Evolutionary conservation across 2,888 invertebrate genomes (phyloP).

Genomic region (Opisthograptis luteolata): DNA sequence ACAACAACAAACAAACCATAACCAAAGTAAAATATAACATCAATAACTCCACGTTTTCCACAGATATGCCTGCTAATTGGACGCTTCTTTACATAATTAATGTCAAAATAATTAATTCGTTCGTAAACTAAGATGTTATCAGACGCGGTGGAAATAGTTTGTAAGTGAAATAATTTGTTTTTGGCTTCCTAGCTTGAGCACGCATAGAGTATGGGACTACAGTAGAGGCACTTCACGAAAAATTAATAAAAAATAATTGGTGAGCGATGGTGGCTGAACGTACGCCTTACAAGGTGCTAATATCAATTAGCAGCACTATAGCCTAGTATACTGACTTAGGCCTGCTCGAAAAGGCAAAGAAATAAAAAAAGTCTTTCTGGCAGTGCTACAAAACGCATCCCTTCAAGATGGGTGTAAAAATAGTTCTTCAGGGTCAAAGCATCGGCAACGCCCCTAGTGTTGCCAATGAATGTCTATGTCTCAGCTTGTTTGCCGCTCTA

Average conservation of each 20-base stretch:
- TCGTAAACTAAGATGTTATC: conserved; percentile 63
- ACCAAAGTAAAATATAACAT: conserved; percentile 35
- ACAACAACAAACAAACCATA: conserved; percentile 31
- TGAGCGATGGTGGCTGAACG: too few relatives aligned
- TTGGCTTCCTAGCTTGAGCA: conserved; percentile 41
- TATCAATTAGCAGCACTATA: too few relatives aligned
- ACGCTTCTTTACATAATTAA: conserved; percentile 59
- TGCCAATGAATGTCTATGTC: too few relatives aligned
- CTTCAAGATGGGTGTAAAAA: too few relatives aligned
- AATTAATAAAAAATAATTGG: not conserved
- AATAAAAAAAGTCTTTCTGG: too few relatives aligned
- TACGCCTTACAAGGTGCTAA: too few relatives aligned
- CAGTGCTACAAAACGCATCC: too few relatives aligned
- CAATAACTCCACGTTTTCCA: conserved; percentile 43
- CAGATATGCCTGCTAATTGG: conserved; percentile 61
- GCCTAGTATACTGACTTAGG: too few relatives aligned
- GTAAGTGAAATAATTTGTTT: conserved; percentile 71
- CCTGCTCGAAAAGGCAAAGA: too few relatives aligned
- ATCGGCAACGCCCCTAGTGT: too few relatives aligned
- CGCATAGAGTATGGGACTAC: conserved; percentile 12
- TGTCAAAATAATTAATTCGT: conserved; percentile 73
- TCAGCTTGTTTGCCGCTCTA: too few relatives aligned
- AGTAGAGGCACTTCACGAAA: conserved; percentile 1
- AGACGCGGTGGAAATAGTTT: conserved; percentile 59
- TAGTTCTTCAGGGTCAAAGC: too few relatives aligned